phyloP scores from a whole-genome alignment of 2,113 vertebrate species.

The Cottus gobio region DNA sequence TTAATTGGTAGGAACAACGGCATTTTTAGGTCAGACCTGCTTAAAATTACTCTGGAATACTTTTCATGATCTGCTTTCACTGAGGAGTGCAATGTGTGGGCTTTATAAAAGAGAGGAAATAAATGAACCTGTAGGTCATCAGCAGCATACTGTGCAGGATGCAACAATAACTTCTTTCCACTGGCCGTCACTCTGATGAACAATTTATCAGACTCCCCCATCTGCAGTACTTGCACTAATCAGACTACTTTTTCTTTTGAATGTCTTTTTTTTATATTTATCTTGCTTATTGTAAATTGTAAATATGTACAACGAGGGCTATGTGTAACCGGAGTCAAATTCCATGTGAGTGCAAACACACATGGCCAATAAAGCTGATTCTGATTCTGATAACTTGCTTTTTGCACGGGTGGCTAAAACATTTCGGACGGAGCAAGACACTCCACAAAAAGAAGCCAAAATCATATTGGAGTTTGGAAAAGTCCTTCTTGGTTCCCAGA shows the following conservation, averaged over 20 bases:
- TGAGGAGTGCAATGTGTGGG: neutral
- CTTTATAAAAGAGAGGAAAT: constrained; percentile 8
- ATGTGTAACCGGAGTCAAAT: too few species aligned
- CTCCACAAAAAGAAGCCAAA: neutral
- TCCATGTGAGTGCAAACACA: too few species aligned
- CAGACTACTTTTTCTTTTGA: too few species aligned
- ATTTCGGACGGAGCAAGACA: neutral
- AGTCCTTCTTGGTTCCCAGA: neutral
- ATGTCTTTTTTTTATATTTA: too few species aligned
- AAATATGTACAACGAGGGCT: too few species aligned
- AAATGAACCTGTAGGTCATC: neutral
- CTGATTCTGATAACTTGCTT: too few species aligned
- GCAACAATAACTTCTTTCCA: too few species aligned
- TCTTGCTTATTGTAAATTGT: too few species aligned
- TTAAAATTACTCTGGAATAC: constrained; percentile 46
- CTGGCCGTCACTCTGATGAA: too few species aligned
- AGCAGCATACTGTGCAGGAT: neutral
- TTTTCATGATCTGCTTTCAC: constrained; percentile 39
- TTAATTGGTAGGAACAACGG: constrained; percentile 64
- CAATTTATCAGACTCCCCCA: too few species aligned
- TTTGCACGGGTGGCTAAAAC: neutral
- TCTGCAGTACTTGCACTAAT: too few species aligned
- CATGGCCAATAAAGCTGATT: too few species aligned
- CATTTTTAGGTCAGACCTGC: constrained; percentile 64
- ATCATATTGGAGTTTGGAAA: neutral